A percentile compares a stretch with the other conserved stretches of the same genome.
phyloP scores from a whole-genome alignment of 2,888 invertebrate genomes.

The Cataglyphis altisquamis region DNA sequence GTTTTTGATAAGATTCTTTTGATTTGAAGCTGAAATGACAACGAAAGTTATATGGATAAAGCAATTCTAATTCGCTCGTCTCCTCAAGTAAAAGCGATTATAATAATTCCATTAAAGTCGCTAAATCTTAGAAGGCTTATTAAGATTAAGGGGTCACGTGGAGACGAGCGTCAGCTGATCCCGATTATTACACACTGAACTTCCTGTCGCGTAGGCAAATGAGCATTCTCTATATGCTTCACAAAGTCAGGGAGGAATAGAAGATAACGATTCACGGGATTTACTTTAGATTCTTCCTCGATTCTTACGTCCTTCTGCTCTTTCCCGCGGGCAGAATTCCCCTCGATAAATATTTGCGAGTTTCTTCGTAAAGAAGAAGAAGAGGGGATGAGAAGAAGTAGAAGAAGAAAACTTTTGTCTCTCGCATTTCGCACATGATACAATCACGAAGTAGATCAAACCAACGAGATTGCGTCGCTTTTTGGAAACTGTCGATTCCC shows the following conservation, averaged over 20 bases:
- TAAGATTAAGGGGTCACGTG: conserved; percentile 28
- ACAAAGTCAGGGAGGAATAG: conserved; percentile 26
- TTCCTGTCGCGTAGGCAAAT: conserved; percentile 20
- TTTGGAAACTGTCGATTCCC: conserved; percentile 34
- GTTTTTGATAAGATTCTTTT: background rate
- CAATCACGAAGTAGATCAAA: conserved; percentile 62
- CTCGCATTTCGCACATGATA: conserved; percentile 48
- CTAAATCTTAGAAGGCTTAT: conserved; percentile 35
- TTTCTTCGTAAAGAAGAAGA: conserved; percentile 53
- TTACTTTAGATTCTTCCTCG: conserved; percentile 52
- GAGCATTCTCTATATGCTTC: conserved; percentile 8
- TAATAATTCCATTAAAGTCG: conserved; percentile 49
- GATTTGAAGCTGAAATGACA: background rate
- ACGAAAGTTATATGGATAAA: conserved; percentile 1
- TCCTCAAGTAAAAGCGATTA: conserved; percentile 10
- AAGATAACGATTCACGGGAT: conserved; percentile 39
- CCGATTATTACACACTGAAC: conserved; percentile 37
- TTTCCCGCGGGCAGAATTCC: conserved; percentile 29
- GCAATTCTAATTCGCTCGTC: background rate
- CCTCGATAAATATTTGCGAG: conserved; percentile 25
- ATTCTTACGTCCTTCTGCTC: background rate
- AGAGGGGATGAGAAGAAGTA: conserved; percentile 37
- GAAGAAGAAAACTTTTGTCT: conserved; percentile 60
- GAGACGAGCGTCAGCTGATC: background rate
- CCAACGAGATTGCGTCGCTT: conserved; percentile 46